These are phyloP conservation scores for Caloenas nicobarica DNA, from an alignment of 2,113 vertebrate species.

Conservation along the genomic window DNA sequence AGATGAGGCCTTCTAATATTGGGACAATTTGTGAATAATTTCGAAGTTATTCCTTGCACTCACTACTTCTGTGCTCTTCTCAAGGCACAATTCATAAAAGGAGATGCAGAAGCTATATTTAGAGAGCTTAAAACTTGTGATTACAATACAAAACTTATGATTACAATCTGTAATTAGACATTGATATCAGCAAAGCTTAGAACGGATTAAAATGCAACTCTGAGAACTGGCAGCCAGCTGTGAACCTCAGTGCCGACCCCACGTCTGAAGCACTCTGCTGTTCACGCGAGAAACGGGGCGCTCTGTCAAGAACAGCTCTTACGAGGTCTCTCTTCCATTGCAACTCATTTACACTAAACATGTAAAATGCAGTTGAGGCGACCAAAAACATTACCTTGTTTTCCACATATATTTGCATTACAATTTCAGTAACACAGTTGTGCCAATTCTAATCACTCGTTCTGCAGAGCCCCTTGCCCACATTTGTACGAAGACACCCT, in stretches of 20 bases:
- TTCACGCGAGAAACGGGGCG: too few relatives aligned
- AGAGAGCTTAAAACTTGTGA: neutral
- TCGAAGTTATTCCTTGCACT: neutral
- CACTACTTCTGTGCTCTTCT: neutral
- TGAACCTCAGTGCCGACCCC: too few relatives aligned
- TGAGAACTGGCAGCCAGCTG: neutral
- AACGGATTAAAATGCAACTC: neutral
- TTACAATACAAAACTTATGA: neutral
- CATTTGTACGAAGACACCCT: accelerated
- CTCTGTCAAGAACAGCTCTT: too few relatives aligned
- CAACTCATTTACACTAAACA: too few relatives aligned
- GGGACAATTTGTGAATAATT: too few relatives aligned
- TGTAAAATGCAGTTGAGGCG: neutral
- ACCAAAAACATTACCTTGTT: neutral
- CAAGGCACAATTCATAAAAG: neutral
- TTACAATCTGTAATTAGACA: neutral
- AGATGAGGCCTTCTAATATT: accelerated
- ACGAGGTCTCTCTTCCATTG: too few relatives aligned
- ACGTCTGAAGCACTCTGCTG: too few relatives aligned
- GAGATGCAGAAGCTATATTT: neutral
- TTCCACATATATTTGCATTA: too few relatives aligned
- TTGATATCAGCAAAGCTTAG: neutral
- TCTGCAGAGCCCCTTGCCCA: neutral
- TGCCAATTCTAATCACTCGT: neutral
- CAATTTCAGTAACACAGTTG: accelerated